phyloP scores from a whole-genome alignment of 2,113 vertebrate genomes.

The Cottus gobio region DNA sequence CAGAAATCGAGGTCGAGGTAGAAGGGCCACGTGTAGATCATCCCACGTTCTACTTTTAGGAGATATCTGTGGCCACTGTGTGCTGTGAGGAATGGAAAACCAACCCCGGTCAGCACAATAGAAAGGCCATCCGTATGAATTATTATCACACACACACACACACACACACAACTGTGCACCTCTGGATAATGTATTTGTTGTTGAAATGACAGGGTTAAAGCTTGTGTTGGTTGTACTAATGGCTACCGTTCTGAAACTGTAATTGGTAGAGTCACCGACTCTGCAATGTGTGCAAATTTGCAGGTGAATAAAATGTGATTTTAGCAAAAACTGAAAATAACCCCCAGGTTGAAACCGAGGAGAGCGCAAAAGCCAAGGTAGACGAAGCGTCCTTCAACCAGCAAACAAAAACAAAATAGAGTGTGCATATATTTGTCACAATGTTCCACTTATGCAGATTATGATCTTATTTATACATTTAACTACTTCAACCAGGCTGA shows the following conservation, averaged over 20 bases:
- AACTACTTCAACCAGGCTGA: not conserved
- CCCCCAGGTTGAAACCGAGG: not conserved
- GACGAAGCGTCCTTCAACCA: not conserved
- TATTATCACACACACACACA: not conserved
- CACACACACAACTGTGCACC: not conserved
- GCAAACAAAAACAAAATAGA: not conserved
- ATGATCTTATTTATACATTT: slow-evolving; percentile 6
- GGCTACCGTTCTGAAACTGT: not conserved
- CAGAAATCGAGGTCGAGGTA: not conserved
- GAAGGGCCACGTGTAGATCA: not conserved
- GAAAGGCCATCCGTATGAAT: not conserved
- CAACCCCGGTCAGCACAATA: not conserved
- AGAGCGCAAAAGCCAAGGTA: not conserved
- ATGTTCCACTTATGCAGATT: slow-evolving; percentile 13
- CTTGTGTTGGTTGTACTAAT: not conserved
- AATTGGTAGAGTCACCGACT: not conserved
- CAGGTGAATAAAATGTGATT: slow-evolving; percentile 18
- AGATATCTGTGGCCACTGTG: not conserved
- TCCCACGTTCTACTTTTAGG: not conserved
- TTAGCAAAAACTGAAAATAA: slow-evolving; percentile 10
- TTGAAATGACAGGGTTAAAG: not conserved
- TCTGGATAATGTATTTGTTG: not conserved
- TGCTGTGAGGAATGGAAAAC: not conserved
- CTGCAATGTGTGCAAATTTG: slow-evolving; percentile 5
- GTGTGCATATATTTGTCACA: not conserved